A percentile compares a stretch with the other conserved stretches of the same genome.
phyloP scores from a whole-genome alignment of 2,797 vertebrate genomes.

The Gobio occitaniae region DNA sequence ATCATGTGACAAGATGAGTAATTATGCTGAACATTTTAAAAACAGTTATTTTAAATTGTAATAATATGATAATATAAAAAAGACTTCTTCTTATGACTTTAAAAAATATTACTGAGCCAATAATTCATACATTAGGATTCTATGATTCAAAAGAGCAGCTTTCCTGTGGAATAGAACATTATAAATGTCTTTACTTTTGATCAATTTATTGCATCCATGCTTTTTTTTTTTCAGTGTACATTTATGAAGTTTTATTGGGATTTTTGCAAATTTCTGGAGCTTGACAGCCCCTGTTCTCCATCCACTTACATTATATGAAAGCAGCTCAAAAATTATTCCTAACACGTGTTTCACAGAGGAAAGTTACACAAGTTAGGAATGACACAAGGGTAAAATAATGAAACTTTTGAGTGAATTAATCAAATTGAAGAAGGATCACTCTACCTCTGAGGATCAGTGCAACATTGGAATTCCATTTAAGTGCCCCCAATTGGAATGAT shows the following conservation, averaged over 20 bases:
- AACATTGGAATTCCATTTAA: not conserved
- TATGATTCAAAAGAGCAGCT: not conserved
- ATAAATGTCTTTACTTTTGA: not conserved
- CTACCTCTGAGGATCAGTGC: not conserved
- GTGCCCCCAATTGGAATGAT: slow-evolving; percentile 1
- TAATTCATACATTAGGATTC: not conserved
- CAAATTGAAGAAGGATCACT: not conserved
- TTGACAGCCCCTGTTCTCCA: not conserved
- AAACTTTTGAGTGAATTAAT: not conserved
- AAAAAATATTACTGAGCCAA: too few species aligned
- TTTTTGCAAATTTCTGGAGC: not conserved
- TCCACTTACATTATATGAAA: slow-evolving; percentile 7
- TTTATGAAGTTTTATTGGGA: not conserved
- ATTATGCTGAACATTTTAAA: not conserved
- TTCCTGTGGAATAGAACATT: not conserved
- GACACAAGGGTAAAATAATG: not conserved
- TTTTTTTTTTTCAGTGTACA: too few species aligned
- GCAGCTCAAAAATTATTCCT: not conserved
- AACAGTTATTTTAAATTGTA: not conserved
- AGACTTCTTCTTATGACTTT: not conserved
- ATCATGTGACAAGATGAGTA: not conserved
- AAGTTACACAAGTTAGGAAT: not conserved
- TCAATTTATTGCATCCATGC: not conserved
- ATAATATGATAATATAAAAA: not conserved
- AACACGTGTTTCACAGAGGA: not conserved